Evolutionary conservation across 2,113 vertebrate species (phyloP).

Genomic region (Podarcis cretensis): DNA sequence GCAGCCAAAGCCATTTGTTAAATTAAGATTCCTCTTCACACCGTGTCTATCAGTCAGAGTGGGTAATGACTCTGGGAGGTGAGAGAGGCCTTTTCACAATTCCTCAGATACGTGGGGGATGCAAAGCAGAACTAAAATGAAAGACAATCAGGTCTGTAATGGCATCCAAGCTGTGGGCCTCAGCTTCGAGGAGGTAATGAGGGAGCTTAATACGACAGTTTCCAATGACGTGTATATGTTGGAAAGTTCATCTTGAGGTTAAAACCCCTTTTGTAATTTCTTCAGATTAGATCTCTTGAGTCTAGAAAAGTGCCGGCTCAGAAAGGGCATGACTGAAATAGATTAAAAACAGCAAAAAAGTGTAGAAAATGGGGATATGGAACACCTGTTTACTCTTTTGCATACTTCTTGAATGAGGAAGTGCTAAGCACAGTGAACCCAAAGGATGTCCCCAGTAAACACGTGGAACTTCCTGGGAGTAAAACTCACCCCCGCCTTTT

Average conservation of each 20-base stretch:
- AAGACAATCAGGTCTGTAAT: slow-evolving; percentile 8
- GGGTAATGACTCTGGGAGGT: slow-evolving; percentile 1
- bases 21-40: slow-evolving; percentile 7
- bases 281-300: neutral
- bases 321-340: neutral
- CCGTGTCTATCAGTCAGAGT: neutral
- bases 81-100: neutral
- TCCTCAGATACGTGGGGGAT: neutral
- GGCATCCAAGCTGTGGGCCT: neutral
- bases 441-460: neutral
- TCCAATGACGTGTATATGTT: neutral
- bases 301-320: neutral
- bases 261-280: neutral
- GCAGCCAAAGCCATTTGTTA: neutral
- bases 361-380: neutral
- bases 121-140: neutral
- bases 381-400: neutral
- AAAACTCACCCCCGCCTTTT: neutral
- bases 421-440: too few relatives aligned
- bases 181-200: slow-evolving; percentile 7
- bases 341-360: neutral
- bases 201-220: neutral
- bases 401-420: neutral
- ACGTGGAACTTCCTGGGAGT: neutral
- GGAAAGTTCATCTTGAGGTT: slow-evolving; percentile 7